Evolutionary conservation across 2,797 vertebrate genomes (phyloP), one percentile per base, ranked within the genome.

Genomic region (Galagoides demidoff): DNA sequence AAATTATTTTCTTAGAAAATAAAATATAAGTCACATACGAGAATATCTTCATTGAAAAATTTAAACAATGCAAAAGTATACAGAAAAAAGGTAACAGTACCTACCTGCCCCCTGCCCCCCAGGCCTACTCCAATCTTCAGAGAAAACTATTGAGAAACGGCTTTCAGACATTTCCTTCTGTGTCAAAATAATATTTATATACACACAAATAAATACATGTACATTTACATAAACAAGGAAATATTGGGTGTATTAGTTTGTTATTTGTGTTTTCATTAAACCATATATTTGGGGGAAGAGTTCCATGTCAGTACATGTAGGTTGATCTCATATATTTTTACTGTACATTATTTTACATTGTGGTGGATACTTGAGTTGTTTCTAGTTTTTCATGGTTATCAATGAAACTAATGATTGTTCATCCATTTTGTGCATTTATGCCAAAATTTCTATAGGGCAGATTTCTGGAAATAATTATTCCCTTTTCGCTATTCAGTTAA

Each of bases 101-200:
- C 2, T 16, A 12, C 10, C n/a, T 7, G 6, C 27, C 9, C 85
- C n/a, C 39, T 9, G 45, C 27, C 11, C 49, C 37, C 13, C 22
- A 86, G 39, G 49, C 12, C 45, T 14, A 64, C 2, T 66, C 17
- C 0, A 55, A 34, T 76, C 9, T 76, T 77, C 61, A 87, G 88
- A 59, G 34, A 55, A 93, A 71, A 70, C 8, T 22, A 45, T 10
- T 34, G 39, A 14, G 25, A 74, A 5, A 9, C n/a, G 59, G 10
- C n/a, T 95, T 90, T 79, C 66, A 76, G 49, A 37, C n/a, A 29
- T 45, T 84, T 89, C 29, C 70, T 39, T 49, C 31, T 92, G 66
- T 79, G 31, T 70, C 45, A 45, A 20, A 1, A 20, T 49, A 57
- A 61, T 11, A 66, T n/a, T 64, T 79, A 70, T 27, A 68, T 43